phyloP scores from a whole-genome alignment of 2,113 vertebrate genomes.

The Tetrao urogallus region DNA sequence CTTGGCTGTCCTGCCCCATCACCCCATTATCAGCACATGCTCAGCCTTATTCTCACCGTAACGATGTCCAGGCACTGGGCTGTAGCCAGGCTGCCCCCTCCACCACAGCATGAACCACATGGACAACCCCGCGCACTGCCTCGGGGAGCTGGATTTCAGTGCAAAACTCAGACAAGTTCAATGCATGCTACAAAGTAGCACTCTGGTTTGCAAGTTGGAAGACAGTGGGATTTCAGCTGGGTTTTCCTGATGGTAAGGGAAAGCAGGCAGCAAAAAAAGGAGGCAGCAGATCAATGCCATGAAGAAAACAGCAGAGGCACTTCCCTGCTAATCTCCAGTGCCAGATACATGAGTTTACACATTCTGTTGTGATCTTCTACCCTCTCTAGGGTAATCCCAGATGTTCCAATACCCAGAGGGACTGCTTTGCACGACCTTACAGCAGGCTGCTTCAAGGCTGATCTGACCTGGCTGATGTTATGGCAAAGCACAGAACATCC shows the following conservation, averaged over 20 bases:
- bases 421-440: neutral
- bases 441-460: neutral
- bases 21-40: neutral
- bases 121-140: neutral
- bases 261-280: neutral
- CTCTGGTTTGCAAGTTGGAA: neutral
- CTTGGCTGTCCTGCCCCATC: neutral
- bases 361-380: neutral
- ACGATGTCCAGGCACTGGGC: neutral
- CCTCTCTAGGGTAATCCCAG: neutral
- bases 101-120: neutral
- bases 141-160: neutral
- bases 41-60: neutral
- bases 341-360: neutral
- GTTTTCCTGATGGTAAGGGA: neutral
- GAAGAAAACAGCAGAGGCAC: fast-evolving
- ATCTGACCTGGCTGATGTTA: neutral
- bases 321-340: neutral
- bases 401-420: neutral
- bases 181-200: neutral
- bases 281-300: neutral
- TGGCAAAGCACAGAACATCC: neutral
- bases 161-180: neutral
- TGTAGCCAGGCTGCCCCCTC: too few relatives aligned
- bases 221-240: neutral